Evolutionary conservation across 2,113 vertebrate genomes (phyloP).

Genomic region (Siniperca chuatsi): DNA sequence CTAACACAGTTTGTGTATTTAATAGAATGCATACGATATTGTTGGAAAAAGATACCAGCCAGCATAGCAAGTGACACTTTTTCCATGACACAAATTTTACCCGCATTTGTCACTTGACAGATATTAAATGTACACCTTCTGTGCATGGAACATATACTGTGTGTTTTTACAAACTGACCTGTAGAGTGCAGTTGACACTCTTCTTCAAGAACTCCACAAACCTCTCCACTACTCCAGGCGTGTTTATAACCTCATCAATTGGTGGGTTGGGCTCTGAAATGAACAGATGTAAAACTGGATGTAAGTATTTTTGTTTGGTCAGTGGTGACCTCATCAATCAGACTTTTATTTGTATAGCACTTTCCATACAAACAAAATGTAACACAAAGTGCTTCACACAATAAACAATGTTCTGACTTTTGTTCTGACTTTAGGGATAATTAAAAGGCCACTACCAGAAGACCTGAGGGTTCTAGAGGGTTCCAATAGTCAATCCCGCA

Average conservation of each 20-base stretch:
- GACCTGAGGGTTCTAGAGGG: no score
- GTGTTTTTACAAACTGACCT: slow-evolving; percentile 84
- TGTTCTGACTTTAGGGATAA: no score
- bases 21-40: neutral
- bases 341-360: no score
- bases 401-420: no score
- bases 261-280: slow-evolving; percentile 95
- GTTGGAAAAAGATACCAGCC: neutral
- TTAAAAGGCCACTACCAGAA: no score
- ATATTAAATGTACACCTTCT: neutral
- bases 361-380: no score
- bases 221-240: slow-evolving; percentile 93
- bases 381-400: no score
- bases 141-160: neutral
- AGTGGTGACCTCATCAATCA: neutral
- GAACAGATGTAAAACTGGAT: neutral
- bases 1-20: neutral
- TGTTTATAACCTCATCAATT: slow-evolving; percentile 98
- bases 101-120: neutral
- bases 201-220: slow-evolving; percentile 98
- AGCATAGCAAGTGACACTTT: neutral
- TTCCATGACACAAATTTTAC: neutral
- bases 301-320: neutral
- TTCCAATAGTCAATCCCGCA: no score
- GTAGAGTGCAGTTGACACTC: slow-evolving; percentile 94